These are phyloP conservation scores for Pinna nobilis DNA, from an alignment of 1,140 invertebrate species.

Conservation along the genomic window DNA sequence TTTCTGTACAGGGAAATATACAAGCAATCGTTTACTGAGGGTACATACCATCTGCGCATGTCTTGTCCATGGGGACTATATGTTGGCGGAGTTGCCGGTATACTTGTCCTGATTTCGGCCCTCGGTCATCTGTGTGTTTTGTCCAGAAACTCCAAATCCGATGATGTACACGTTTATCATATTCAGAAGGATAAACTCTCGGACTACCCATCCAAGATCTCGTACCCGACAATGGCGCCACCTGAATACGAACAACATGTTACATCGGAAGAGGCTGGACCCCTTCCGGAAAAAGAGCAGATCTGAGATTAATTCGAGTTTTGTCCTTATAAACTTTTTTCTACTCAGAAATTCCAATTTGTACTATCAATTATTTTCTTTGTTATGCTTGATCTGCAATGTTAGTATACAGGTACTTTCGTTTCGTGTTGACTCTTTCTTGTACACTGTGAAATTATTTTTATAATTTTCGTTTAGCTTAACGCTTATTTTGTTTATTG, in stretches of 20 bases:
- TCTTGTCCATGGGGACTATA: slow-evolving; percentile 9
- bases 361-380: too few relatives aligned
- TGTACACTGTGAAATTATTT: too few relatives aligned
- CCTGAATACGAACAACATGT: not conserved
- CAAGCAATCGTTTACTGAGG: not conserved
- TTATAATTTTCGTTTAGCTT: too few relatives aligned
- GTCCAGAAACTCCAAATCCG: slow-evolving; percentile 4
- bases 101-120: slow-evolving; percentile 7
- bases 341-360: too few relatives aligned
- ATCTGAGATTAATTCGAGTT: not conserved
- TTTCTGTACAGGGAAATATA: not conserved
- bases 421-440: too few relatives aligned
- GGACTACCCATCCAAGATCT: not conserved
- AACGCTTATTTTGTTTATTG: too few relatives aligned
- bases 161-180: slow-evolving; percentile 11
- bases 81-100: not conserved
- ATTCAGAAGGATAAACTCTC: not conserved
- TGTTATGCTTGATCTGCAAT: too few relatives aligned
- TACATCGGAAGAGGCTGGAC: not conserved
- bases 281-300: slow-evolving; percentile 4
- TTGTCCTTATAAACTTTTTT: too few relatives aligned
- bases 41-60: not conserved
- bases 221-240: slow-evolving; percentile 12
- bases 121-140: slow-evolving; percentile 8
- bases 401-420: too few relatives aligned